Evolutionary conservation across 1,140 invertebrate genomes (phyloP), one percentile per base, ranked within the genome.

Genomic region (Trichoplusia ni): DNA sequence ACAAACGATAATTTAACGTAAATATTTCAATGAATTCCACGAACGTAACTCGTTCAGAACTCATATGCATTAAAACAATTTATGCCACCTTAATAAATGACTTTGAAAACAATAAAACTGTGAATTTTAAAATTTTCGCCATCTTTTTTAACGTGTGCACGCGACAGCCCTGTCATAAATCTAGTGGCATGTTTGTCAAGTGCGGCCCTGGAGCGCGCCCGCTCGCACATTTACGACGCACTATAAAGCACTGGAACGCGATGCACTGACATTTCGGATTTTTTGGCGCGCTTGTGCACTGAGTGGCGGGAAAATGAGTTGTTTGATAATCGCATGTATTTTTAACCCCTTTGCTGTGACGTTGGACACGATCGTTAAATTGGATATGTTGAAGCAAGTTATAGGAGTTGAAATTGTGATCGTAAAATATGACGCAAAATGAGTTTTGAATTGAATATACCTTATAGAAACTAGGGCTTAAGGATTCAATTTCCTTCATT

Each of bases 111-210:
- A 58, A 42, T 58, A 58, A 42, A 58, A 44, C 4, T 29, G 18
- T 14, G 13, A 18, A 38, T 13, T 42, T 42, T 13, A 31, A 44
- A 31, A 18, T 29, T 42, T 37, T 8, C 21, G 33, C 46, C 46
- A 18, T 31, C 46, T 49, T 49, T 49, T 44, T 25, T 9, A 4
- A 14, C 29, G 31, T 31, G 8, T 62, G 60, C 16, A 27, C n/a
- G 47, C 47, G 60, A 63, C 60, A 63, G 47, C 60, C 60, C 60
- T 63, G 14, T 53, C 47, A 75, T 79, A 79, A 77, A 77, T 77
- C 69, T 72, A 37, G 35, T 53, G 19, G 31, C 23, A 23, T 70
- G 74, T 75, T 78, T 78, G 79, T 79, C 75, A 78, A 61, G 35
- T 31, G 25, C 29, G 53, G 65, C 62, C 61, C 59, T 64, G 58